Percentiles rank a stretch among this genome's conserved stretches.
These are phyloP conservation scores for Dermochelys coriacea DNA, from an alignment of 2,797 vertebrate genomes.

Conservation along the genomic window DNA sequence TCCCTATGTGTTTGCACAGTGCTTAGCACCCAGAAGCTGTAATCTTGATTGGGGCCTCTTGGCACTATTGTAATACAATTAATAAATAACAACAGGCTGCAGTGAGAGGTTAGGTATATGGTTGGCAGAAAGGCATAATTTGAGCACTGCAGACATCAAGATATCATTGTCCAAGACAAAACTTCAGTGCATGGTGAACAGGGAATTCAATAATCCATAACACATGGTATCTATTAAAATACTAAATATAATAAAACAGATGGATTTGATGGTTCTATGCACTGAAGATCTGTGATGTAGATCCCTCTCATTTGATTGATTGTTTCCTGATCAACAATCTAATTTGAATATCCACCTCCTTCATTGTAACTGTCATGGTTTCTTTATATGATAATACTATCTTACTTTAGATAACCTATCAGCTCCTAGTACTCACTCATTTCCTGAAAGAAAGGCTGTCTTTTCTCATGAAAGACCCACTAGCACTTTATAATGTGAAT, in stretches of 20 bases:
- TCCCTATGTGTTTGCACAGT: conserved; percentile 27
- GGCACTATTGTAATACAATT: conserved; percentile 53
- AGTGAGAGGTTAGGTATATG: conserved; percentile 40
- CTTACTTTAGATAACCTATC: not conserved
- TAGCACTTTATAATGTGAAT: not conserved
- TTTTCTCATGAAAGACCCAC: not conserved
- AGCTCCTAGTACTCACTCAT: not conserved
- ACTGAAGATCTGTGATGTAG: not conserved
- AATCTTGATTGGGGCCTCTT: conserved; percentile 47
- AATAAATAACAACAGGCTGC: conserved; percentile 70
- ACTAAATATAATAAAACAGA: not conserved
- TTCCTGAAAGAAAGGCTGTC: not conserved
- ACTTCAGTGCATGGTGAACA: not conserved
- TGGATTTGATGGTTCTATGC: not conserved
- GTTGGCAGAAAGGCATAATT: conserved; percentile 62
- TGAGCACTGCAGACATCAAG: not conserved
- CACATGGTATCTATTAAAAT: not conserved
- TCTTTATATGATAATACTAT: not conserved
- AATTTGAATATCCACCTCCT: not conserved
- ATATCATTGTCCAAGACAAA: not conserved
- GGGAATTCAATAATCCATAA: not conserved
- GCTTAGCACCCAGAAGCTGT: conserved; percentile 33
- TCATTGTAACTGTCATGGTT: not conserved
- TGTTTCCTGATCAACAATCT: not conserved
- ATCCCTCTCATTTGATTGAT: not conserved